A percentile compares a stretch with the other conserved stretches of the same genome.
These are phyloP conservation scores for Chrysaora quinquecirrha DNA, from an alignment of 30 jellyfish, hydroid and myxozoan genomes.

Conservation along the genomic window DNA sequence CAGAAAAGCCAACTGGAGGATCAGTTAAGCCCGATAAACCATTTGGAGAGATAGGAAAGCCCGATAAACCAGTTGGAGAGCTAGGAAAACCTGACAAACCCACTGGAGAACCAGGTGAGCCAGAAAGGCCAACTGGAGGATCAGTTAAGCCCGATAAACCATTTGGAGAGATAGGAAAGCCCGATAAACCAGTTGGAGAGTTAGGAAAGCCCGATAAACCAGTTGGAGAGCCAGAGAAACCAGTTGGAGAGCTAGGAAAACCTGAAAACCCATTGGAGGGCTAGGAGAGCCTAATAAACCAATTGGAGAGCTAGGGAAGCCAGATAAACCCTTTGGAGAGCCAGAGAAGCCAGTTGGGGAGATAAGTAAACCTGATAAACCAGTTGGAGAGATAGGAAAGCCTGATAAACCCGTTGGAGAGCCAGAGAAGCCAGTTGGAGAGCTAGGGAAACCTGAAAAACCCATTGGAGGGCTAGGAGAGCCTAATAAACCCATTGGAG, in stretches of 20 bases:
- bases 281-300: not conserved
- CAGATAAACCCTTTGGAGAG: not conserved
- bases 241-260: not conserved
- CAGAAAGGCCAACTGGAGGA: not conserved
- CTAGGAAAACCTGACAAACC: slow-evolving; percentile 7
- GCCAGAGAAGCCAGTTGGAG: too few species aligned
- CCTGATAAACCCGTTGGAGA: too few species aligned
- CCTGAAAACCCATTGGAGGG: not conserved
- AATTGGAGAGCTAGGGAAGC: not conserved
- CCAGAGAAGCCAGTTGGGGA: not conserved
- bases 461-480: too few species aligned
- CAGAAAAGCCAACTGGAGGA: not conserved
- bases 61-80: slow-evolving; percentile 4
- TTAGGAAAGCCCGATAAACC: not conserved
- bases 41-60: slow-evolving; percentile 1
- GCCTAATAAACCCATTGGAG: too few species aligned
- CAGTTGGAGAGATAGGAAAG: not conserved
- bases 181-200: slow-evolving; percentile 2
- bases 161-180: not conserved
- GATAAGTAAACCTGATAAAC: not conserved
- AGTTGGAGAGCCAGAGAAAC: not conserved
- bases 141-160: not conserved
- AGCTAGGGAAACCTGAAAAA: too few species aligned
- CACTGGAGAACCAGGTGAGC: not conserved
- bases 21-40: not conserved